Percentiles rank a stretch among this genome's conserved stretches.
Evolutionary conservation across 1,140 invertebrate genomes (phyloP).

Genomic region (Hycleus phaleratus): DNA sequence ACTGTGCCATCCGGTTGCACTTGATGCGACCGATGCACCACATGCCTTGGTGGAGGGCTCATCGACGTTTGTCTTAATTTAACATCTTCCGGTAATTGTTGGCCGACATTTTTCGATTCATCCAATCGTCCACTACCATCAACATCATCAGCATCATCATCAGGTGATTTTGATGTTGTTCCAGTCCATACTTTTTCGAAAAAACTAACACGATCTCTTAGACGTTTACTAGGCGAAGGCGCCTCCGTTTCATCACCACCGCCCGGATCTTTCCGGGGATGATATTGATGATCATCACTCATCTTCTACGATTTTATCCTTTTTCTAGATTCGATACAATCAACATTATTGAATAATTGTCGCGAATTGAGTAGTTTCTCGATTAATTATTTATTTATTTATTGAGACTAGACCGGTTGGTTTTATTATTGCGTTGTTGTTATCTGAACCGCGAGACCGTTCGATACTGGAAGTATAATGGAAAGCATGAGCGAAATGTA

Average conservation of each 20-base stretch:
- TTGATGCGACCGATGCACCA: constrained; percentile 30
- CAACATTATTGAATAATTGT: not conserved
- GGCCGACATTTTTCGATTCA: constrained; percentile 39
- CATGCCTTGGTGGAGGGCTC: constrained; percentile 35
- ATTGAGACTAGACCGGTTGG: not conserved
- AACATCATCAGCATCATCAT: constrained; percentile 4
- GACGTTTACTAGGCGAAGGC: constrained; percentile 37
- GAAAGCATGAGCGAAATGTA: constrained; percentile 3
- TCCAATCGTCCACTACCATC: constrained; percentile 35
- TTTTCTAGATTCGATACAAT: too few relatives aligned
- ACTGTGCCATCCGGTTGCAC: constrained; percentile 26
- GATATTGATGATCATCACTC: constrained; percentile 6
- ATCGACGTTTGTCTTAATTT: constrained; percentile 49
- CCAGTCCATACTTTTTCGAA: constrained; percentile 69
- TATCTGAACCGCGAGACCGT: constrained; percentile 24
- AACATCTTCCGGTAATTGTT: constrained; percentile 45
- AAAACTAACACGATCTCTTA: constrained; percentile 63
- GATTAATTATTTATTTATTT: not conserved
- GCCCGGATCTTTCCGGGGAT: constrained; percentile 18
- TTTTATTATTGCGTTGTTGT: not conserved
- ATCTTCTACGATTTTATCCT: constrained; percentile 8
- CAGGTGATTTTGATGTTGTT: constrained; percentile 33
- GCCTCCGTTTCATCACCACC: constrained; percentile 25
- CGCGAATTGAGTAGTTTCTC: too few relatives aligned
- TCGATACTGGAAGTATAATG: constrained; percentile 31